A percentile compares a stretch with the other conserved stretches of the same genome.
phyloP scores from a whole-genome alignment of 2,797 vertebrate species.

The Crenuchus spilurus region DNA sequence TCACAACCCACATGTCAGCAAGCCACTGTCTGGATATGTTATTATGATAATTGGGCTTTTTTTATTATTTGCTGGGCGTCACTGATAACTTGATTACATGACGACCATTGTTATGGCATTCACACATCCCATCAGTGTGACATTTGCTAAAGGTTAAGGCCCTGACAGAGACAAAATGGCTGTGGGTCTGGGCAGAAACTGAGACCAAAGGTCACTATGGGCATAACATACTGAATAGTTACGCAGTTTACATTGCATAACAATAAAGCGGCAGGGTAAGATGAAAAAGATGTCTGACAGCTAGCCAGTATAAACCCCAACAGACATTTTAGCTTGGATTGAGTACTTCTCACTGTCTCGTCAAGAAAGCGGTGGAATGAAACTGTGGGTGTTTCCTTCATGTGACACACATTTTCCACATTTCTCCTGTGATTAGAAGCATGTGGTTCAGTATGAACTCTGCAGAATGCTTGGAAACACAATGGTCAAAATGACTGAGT shows the following conservation, averaged over 20 bases:
- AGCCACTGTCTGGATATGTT: slow-evolving; percentile 70
- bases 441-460: slow-evolving; percentile 35
- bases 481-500: slow-evolving; percentile 30
- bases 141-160: slow-evolving; percentile 58
- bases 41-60: slow-evolving; percentile 71
- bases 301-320: slow-evolving; percentile 44
- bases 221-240: slow-evolving; percentile 51
- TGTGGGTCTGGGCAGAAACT: slow-evolving; percentile 39
- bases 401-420: slow-evolving; percentile 47
- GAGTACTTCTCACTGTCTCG: slow-evolving; percentile 41
- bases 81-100: slow-evolving; percentile 68
- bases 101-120: slow-evolving; percentile 62
- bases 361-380: slow-evolving; percentile 40
- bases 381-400: slow-evolving; percentile 37
- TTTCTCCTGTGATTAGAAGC: slow-evolving; percentile 43
- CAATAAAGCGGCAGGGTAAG: slow-evolving; percentile 29
- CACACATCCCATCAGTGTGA: slow-evolving; percentile 53
- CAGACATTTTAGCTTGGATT: slow-evolving; percentile 35
- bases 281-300: slow-evolving; percentile 39
- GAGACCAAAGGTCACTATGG: slow-evolving; percentile 58
- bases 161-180: slow-evolving; percentile 54
- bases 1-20: slow-evolving; percentile 66
- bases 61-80: slow-evolving; percentile 39
- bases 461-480: slow-evolving; percentile 31
- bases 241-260: slow-evolving; percentile 50